Evolutionary conservation across 2,888 invertebrate genomes (phyloP).

Genomic region (Biston betularia): DNA sequence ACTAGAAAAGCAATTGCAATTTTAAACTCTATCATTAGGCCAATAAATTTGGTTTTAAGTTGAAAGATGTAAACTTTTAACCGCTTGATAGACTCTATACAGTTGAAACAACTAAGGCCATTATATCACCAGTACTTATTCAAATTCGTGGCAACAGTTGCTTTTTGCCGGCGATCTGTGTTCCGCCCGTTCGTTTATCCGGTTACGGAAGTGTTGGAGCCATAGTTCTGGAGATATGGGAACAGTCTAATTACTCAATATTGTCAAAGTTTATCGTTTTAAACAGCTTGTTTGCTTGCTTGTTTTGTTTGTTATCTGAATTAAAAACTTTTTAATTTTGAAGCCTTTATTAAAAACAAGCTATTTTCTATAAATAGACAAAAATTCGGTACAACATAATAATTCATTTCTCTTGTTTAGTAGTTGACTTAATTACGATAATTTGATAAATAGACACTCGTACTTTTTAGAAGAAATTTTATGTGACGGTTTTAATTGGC

Average conservation of each 20-base stretch:
- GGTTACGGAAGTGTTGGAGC: conserved; percentile 19
- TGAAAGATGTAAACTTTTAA: conserved; percentile 3
- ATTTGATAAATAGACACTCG: no score
- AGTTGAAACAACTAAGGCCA: conserved; percentile 10
- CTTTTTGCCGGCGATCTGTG: conserved; percentile 37
- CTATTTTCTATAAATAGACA: no score
- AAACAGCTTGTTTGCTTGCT: no score
- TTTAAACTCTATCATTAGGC: not conserved
- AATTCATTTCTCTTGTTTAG: no score
- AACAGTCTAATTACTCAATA: not conserved
- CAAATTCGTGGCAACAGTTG: conserved; percentile 36
- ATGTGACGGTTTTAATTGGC: no score
- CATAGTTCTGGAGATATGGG: conserved; percentile 11
- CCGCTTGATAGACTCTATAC: conserved; percentile 14
- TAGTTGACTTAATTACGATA: no score
- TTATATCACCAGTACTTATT: conserved; percentile 32
- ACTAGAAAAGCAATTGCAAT: not conserved
- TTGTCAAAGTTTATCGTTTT: no score
- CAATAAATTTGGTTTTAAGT: not conserved
- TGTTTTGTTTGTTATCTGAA: no score
- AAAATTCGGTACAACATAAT: no score
- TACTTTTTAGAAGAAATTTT: no score
- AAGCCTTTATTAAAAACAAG: no score
- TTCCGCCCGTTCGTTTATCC: conserved; percentile 32
- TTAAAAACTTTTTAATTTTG: no score